Evolutionary conservation across 2,888 invertebrate species (phyloP), one percentile per base, ranked within the genome.

Genomic region (Oscheius sp.): DNA sequence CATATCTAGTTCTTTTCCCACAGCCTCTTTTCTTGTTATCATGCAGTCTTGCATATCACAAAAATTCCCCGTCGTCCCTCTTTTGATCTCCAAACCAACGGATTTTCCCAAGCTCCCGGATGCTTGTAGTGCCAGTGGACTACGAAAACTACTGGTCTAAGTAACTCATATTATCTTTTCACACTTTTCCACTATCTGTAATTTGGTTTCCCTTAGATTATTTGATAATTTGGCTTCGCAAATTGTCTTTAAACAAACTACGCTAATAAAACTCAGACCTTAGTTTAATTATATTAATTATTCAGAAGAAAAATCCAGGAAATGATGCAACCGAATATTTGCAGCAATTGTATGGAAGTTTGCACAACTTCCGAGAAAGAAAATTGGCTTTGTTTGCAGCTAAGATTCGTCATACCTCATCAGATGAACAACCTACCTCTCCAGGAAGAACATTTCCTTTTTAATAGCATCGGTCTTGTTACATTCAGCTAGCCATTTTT

Each of bases 81-180:
- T 55, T 34, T 33, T 61, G 61, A 61, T 61, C 61, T 61, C 61
- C 42, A 42, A 31, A 42, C 45, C 17, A 45, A 61, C 61, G 61
- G 61, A 61, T 61, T 61, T 61, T 61, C 45, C 45, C 55, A 8
- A n/a, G 12, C 34, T 61, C 61, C 42, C 45, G 23, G 27, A 25
- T 58, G 20, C 29, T 39, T n/a, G 17, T 15, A 8, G 15, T 12
- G n/a, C 27, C 27, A 15, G 23, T 27, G 61, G 45, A 61, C 61
- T 61, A 42, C 42, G 61, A 61, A 61, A 61, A 61, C 42, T 61
- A 61, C 61, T 31, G 61, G 61, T 61, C 61, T 45, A 45, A 8
- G 33, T 34, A 33, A 25, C 27, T 29, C 50, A 52, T 29, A 52
- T n/a, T n/a, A n/a, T 55, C 12, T 15, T 33, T 17, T 33, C 25